Percentiles rank a stretch among this genome's conserved stretches.
Conservation (phyloP, 2,797 vertebrate genomes). For the Chloroceryle inda region DNA sequence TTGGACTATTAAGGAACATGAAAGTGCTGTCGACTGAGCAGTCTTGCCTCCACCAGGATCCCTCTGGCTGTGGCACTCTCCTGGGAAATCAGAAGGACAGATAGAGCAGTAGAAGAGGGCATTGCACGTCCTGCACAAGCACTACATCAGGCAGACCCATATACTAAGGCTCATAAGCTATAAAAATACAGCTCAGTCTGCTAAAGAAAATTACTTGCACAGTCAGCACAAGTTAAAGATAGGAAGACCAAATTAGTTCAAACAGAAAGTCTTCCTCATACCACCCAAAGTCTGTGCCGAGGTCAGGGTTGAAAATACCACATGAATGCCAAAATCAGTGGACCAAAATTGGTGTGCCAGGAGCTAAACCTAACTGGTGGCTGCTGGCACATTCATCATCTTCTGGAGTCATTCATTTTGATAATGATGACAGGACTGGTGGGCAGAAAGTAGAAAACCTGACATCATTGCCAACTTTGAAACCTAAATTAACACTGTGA, state of each 20-base stretch:
- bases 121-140: background rate
- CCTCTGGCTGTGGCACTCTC: background rate
- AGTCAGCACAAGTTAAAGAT: conserved; percentile 1
- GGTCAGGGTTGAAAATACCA: background rate
- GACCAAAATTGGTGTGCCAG: background rate
- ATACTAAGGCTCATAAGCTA: background rate
- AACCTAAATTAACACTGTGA: background rate
- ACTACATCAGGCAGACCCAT: background rate
- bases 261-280: background rate
- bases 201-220: background rate
- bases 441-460: background rate
- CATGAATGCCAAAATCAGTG: background rate
- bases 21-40: background rate
- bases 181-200: background rate
- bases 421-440: background rate
- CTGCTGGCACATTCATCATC: background rate
- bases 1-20: background rate
- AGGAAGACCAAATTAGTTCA: background rate
- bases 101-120: background rate
- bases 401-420: background rate
- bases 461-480: background rate
- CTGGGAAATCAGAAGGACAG: background rate
- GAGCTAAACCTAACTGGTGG: background rate
- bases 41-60: background rate
- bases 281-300: background rate